Base-by-base conservation (phyloP, 1,140 invertebrate species). In the Magallana angulata region DNA sequence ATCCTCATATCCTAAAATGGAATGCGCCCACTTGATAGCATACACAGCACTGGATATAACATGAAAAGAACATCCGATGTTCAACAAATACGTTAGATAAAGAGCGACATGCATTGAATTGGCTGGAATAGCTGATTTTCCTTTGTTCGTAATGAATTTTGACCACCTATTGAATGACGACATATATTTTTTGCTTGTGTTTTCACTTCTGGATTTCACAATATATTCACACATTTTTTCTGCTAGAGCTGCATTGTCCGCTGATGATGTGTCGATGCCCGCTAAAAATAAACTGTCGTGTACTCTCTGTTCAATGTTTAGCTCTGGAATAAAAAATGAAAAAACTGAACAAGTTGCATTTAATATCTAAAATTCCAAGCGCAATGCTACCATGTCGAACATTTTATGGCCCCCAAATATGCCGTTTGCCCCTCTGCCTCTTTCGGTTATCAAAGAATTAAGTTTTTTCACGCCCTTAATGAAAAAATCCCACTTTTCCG, bases 11-110 rank as follows among this genome's bases (percentile, higher is more conserved):
- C 87, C 84, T 24, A 62, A 82, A 12, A 88, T 30, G 7, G 80
- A 58, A 60, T 88, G 87, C 24, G 68, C 87, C 68, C 83, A 88
- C 64, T 88, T 85, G 11, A 88, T 85, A 36, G 87, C 14, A 36
- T 88, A 88, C 9, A 80, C n/a, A 59, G 83, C 83, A n/a, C 12
- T 11, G 56, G 83, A 85, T 14, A 88, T 36, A 9, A 59, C 18
- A 14, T 68, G 18, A 18, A 24, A 81, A 24, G 76, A 81, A 9
- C 16, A 4, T 24, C 71, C 85, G 6, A 81, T 81, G 16, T 62
- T 57, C 57, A 86, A 14, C 36, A 87, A 64, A 64, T 14, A 6
- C 7, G 57, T 88, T 16, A 85, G 57, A 85, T 88, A 88, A 7
- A 85, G 14, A 7, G 87, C 76, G n/a, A 82, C 56, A 48, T 88